Evolutionary conservation across 2,113 vertebrate genomes (phyloP).

Genomic region (Leucoraja erinaceus): DNA sequence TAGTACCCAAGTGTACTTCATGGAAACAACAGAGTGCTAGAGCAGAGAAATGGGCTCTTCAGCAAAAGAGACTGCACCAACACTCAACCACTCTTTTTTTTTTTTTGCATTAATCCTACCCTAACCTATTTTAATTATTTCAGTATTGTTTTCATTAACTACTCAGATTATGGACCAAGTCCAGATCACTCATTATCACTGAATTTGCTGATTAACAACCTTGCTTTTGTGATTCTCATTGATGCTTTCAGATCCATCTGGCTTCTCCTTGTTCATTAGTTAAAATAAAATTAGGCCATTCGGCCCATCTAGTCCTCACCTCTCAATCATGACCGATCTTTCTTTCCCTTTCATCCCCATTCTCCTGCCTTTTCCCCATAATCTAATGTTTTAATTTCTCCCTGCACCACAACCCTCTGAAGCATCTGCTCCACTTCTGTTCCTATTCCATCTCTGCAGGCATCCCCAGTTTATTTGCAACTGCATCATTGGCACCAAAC

Average conservation of each 20-base stretch:
- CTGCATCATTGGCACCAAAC: not conserved
- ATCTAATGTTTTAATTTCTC: too few species aligned
- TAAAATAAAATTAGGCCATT: too few species aligned
- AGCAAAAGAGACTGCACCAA: too few species aligned
- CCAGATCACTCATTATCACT: not conserved
- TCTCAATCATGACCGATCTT: too few species aligned
- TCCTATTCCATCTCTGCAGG: not conserved
- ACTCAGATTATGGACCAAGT: too few species aligned
- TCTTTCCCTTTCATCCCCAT: not conserved
- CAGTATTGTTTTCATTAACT: too few species aligned
- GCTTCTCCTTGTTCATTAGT: not conserved
- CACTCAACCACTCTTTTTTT: too few species aligned
- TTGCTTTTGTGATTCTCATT: not conserved
- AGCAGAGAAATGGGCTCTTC: not conserved
- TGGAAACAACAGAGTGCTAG: not conserved
- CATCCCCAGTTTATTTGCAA: not conserved
- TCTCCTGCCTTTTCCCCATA: not conserved
- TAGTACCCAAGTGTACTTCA: too few species aligned
- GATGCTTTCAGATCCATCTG: not conserved
- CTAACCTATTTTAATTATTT: too few species aligned
- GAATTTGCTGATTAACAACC: too few species aligned
- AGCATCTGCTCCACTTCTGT: not conserved
- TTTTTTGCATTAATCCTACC: too few species aligned
- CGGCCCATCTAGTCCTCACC: too few species aligned
- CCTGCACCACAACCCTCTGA: not conserved